Evolutionary conservation across 2,888 invertebrate species (phyloP), one percentile per base, ranked within the genome.

Genomic region (Mylabris sibirica): DNA sequence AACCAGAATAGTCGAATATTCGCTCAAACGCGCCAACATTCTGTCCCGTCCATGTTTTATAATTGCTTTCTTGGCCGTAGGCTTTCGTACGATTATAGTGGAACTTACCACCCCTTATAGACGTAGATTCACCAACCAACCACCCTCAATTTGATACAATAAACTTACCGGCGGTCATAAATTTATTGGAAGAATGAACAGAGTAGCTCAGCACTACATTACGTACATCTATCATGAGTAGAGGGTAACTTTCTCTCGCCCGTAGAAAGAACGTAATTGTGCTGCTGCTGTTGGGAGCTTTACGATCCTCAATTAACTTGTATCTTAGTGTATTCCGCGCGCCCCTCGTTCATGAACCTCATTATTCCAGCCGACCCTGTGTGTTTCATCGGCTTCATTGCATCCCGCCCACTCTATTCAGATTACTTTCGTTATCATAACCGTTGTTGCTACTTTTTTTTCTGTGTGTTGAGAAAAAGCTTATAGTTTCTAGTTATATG

Each of bases 41-140:
- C 73, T 78, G 78, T 79, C 78, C 77, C 77, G 76, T 77, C 79
- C 80, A 76, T 79, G 79, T 80, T 81, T 81, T 80, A 80, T 82
- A 82, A 81, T 82, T 81, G 83, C 81, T 82, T 82, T 82, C 81
- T 82, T 82, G 79, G 79, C 82, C 81, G 76, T 70, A 68, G 80
- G 82, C 79, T 76, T 71, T 69, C 67, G 38, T 60, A 59, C 64
- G 53, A 44, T 44, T n/a, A 44, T 17, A 17, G 17, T 44, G 6
- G n/a, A 3, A 44, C 44, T 17, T 3, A 6, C 17, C 2, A 11
- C 44, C 17, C 4, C n/a, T 12, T 20, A 11, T 49, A 49, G 20
- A 1, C 9, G 49, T 64, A 17, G 20, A 14, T 30, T n/a, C 34
- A 22, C 24, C 59, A n/a, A n/a, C n/a, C 22, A 1, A 9, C 35